Percentiles rank a stretch among this genome's conserved stretches.
phyloP scores from a whole-genome alignment of 2,113 vertebrate genomes.

The Panthera tigris region DNA sequence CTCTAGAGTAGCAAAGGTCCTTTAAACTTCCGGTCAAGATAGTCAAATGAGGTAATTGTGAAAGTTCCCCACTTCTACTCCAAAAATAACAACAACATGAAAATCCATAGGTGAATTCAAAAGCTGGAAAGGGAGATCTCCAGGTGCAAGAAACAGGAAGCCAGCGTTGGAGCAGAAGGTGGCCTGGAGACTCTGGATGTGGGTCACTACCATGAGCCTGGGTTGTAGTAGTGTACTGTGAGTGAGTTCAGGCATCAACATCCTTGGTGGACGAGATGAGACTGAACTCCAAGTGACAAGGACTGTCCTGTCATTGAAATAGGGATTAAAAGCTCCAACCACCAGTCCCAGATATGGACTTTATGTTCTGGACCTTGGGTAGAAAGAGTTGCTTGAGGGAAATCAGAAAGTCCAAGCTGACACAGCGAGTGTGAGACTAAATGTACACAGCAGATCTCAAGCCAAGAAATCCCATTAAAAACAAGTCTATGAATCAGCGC shows the following conservation, averaged over 20 bases:
- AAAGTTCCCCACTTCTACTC: not conserved
- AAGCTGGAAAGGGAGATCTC: not conserved
- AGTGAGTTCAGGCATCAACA: too few relatives aligned
- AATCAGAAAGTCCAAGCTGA: not conserved
- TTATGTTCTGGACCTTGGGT: not conserved
- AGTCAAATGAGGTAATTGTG: not conserved
- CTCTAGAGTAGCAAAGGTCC: not conserved
- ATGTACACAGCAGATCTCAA: not conserved
- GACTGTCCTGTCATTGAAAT: not conserved
- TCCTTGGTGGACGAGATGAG: not conserved
- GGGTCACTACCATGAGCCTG: rapidly evolving
- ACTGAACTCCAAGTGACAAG: not conserved
- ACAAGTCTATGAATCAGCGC: not conserved
- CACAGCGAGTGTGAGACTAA: not conserved
- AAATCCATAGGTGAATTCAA: not conserved
- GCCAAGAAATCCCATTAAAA: not conserved
- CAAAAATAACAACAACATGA: not conserved
- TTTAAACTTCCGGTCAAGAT: not conserved
- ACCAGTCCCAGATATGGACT: not conserved
- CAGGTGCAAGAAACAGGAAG: not conserved
- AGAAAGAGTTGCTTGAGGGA: not conserved
- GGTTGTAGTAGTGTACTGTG: rapidly evolving
- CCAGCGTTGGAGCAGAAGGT: not conserved
- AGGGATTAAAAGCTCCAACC: not conserved
- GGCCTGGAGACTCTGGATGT: not conserved